phyloP scores from a whole-genome alignment of 2,113 vertebrate genomes.

The Psammodynastes pulverulentus region DNA sequence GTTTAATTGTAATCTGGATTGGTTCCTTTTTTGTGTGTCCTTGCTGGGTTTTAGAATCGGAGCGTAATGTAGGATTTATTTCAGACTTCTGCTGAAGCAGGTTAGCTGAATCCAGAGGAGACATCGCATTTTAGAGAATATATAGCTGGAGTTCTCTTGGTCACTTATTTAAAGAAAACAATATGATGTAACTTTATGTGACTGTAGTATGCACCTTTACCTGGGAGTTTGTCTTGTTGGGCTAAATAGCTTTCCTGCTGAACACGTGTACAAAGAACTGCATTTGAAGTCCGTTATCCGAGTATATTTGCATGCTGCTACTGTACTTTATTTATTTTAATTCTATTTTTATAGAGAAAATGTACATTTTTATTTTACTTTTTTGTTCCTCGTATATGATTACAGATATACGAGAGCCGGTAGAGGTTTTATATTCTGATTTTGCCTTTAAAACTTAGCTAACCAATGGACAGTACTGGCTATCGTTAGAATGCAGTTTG shows the following conservation, averaged over 20 bases:
- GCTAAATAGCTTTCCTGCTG: not conserved
- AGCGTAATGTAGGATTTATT: not conserved
- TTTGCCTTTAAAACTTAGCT: conserved; percentile 24
- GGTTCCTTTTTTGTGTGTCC: not conserved
- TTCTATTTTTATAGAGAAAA: not conserved
- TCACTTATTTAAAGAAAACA: not conserved
- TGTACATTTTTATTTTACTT: not conserved
- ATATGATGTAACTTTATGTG: not conserved
- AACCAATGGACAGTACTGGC: not conserved
- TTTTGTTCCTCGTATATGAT: not conserved
- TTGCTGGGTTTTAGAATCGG: not conserved
- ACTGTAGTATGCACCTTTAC: not conserved
- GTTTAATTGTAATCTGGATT: not conserved
- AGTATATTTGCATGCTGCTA: not conserved
- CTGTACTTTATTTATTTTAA: not conserved
- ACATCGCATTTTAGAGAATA: not conserved
- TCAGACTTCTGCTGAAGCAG: not conserved
- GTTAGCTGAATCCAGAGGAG: not conserved
- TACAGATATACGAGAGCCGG: not conserved
- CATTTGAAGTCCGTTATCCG: not conserved
- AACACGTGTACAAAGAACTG: not conserved
- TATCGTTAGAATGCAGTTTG: not conserved
- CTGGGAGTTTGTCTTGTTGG: not conserved
- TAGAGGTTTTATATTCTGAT: conserved; percentile 1
- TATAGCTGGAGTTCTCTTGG: not conserved